Base-by-base conservation (phyloP, 2,888 invertebrate species). In the Dione juno region DNA sequence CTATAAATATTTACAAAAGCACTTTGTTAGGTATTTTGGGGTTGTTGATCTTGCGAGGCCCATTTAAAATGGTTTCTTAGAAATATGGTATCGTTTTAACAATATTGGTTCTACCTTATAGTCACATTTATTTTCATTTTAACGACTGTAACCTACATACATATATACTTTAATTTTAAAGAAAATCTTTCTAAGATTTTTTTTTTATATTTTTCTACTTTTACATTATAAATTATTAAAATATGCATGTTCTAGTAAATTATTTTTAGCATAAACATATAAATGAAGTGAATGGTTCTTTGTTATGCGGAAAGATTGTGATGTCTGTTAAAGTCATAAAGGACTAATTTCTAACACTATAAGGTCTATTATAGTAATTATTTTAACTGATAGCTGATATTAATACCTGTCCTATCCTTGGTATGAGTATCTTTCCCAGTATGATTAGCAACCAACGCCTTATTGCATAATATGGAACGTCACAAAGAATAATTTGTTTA, bases 361-460 rank as follows among this genome's bases (percentile, higher is more conserved):
- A 88, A 91, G 90, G 92, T 89, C 84, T 81, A 90, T 88, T 87
- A 84, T 92, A 93, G 93, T 94, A 92, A 94, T 94, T 87, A n/a
- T 71, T 77, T 63, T 72, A 71, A 74, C 69, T 69, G 69, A 76
- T 58, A 69, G 66, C 71, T 45, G 65, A 84, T 77, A 68, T 76
- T 54, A 74, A 81, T 35, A 48, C 50, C 2, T 48, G 9, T 40
- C 9, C 64, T 50, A 54, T 75, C 83, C 0, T 41, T 81, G 40
- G 43, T 76, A 75, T 74, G 72, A 77, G 73, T 57, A 16, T 40
- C 57, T 57, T 57, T 37, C 11, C 37, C n/a, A 45, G 43, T 77
- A 73, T 75, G 74, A 75, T 75, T 63, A 64, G 67, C 69, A 68
- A 75, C 72, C 75, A 80, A 77, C 76, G 75, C 77, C 75, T 70